Conservation (phyloP, 35 echinoderm and acorn worm species). For the Stichopus chloronotus region DNA sequence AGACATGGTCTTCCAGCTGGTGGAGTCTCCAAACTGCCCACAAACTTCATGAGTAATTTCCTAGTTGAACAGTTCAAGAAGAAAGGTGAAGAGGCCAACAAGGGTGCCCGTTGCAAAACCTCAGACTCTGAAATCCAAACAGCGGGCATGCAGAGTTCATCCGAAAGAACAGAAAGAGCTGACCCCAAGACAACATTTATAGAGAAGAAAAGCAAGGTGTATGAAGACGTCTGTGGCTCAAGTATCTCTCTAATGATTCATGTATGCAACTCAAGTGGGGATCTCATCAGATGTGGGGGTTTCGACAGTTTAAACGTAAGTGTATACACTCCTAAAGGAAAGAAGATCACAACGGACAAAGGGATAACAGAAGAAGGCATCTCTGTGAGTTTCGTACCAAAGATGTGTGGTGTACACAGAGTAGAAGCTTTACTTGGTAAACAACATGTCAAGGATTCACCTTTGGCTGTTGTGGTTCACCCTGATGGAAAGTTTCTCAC, state of each 20-base stretch:
- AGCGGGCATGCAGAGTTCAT: not conserved
- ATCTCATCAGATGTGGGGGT: not conserved
- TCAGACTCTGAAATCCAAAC: constrained; percentile 17
- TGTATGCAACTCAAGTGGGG: not conserved
- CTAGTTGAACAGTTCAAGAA: constrained; percentile 57
- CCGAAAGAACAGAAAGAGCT: not conserved
- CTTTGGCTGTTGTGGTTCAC: constrained; percentile 35
- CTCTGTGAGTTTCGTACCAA: constrained; percentile 42
- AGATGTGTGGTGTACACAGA: constrained; percentile 51
- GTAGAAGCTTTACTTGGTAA: constrained; percentile 31
- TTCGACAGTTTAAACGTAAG: not conserved
- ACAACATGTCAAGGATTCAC: constrained; percentile 23
- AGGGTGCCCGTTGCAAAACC: not conserved
- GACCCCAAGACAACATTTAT: constrained; percentile 31
- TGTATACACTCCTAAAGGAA: constrained; percentile 21
- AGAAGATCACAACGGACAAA: constrained; percentile 6
- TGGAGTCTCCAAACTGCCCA: constrained; percentile 54
- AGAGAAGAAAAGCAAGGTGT: constrained; percentile 36
- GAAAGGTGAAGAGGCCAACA: not conserved
- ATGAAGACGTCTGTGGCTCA: constrained; percentile 30
- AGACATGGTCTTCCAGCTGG: constrained; percentile 41
- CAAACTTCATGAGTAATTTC: constrained; percentile 65
- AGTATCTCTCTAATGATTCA: not conserved
- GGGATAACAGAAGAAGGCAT: not conserved
- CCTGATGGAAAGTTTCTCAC: constrained; percentile 32